These are phyloP conservation scores for Equus quagga DNA, from an alignment of 2,113 vertebrate species.

Conservation along the genomic window DNA sequence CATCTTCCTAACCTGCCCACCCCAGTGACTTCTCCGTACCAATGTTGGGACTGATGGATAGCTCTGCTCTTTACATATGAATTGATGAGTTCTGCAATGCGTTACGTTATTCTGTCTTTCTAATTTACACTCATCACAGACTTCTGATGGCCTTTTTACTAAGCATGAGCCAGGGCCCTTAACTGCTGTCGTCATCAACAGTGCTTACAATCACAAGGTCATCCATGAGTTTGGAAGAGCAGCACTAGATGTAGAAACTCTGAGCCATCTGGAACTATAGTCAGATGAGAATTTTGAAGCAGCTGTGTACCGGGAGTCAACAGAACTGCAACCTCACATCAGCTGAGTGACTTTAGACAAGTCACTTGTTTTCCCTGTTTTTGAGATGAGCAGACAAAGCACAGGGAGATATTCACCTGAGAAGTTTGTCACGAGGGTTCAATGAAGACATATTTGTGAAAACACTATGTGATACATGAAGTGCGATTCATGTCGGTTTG, in stretches of 20 bases:
- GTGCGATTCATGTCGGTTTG: neutral
- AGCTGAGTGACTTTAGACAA: neutral
- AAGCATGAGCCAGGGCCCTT: neutral
- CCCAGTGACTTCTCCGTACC: neutral
- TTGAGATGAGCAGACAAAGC: neutral
- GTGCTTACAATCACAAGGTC: neutral
- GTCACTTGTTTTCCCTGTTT: neutral
- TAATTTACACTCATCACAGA: neutral
- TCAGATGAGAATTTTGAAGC: neutral
- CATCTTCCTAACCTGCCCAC: neutral
- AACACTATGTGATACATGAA: neutral
- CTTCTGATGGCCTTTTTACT: neutral
- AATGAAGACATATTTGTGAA: neutral
- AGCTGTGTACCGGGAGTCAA: neutral
- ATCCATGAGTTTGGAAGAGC: neutral
- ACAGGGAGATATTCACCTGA: neutral
- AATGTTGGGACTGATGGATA: neutral
- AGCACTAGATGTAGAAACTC: too few species aligned
- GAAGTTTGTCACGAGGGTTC: neutral
- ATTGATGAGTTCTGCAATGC: neutral
- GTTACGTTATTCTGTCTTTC: neutral
- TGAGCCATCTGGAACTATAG: neutral
- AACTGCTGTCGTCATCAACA: neutral
- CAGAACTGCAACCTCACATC: neutral
- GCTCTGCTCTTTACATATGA: neutral